Conservation (phyloP, 2,113 vertebrate species). For the Spea bombifrons region DNA sequence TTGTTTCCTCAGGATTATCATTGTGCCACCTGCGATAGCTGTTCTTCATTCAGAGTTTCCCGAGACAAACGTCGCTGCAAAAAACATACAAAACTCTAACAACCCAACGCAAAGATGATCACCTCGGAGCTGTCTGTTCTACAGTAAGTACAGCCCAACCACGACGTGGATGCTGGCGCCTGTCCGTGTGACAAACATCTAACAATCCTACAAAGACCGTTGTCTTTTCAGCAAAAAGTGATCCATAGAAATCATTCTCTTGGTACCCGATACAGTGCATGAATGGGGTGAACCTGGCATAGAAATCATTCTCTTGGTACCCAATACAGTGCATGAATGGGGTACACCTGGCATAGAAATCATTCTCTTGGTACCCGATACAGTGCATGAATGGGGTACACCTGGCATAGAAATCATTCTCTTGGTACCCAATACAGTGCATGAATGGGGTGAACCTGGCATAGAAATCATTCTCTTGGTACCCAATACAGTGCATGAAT, state of each 20-base stretch:
- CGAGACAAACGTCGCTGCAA: background rate
- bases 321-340: too few relatives aligned
- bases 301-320: too few relatives aligned
- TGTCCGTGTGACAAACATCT: too few relatives aligned
- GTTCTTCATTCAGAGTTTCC: background rate
- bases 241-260: background rate
- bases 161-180: too few relatives aligned
- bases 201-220: too few relatives aligned
- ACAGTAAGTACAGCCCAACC: conserved; percentile 23
- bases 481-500: too few relatives aligned
- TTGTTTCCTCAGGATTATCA: conserved; percentile 1
- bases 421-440: background rate
- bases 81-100: background rate
- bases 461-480: too few relatives aligned
- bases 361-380: background rate
- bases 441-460: too few relatives aligned
- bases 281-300: too few relatives aligned
- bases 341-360: too few relatives aligned
- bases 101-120: conserved; percentile 19
- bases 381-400: too few relatives aligned
- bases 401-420: background rate
- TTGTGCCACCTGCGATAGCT: background rate
- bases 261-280: background rate
- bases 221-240: too few relatives aligned
- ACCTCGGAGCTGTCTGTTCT: conserved; percentile 36